Conservation (phyloP, 1,140 invertebrate genomes). For the Euglossa dilemma region DNA sequence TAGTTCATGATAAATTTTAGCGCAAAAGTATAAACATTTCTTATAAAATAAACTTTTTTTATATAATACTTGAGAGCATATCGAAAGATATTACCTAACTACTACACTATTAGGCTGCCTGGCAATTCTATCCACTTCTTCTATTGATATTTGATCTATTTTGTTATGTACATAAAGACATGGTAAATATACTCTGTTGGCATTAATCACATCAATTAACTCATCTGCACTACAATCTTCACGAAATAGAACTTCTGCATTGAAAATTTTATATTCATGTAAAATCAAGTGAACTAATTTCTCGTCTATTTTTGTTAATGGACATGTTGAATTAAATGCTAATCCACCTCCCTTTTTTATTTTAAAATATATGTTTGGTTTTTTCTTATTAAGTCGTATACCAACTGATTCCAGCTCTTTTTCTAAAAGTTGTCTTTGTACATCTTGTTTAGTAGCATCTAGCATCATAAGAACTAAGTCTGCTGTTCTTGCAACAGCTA, state of each 20-base stretch:
- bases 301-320: slow-evolving; percentile 96
- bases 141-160: slow-evolving; percentile 99
- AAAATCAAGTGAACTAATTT: slow-evolving; percentile 99
- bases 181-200: slow-evolving; percentile 98
- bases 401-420: slow-evolving; percentile 98
- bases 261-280: slow-evolving; percentile 99
- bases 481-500: slow-evolving; percentile 97
- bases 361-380: slow-evolving; percentile 99
- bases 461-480: slow-evolving; percentile 99
- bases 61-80: neutral
- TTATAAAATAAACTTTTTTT: neutral
- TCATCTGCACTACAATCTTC: slow-evolving; percentile 98
- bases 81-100: slow-evolving; percentile 88
- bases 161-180: slow-evolving; percentile 99
- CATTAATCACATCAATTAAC: slow-evolving; percentile 99
- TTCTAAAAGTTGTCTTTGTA: slow-evolving; percentile 94
- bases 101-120: slow-evolving; percentile 95
- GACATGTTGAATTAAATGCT: slow-evolving; percentile 98
- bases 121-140: slow-evolving; percentile 98
- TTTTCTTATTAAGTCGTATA: slow-evolving; percentile 95
- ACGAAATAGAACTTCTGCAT: slow-evolving; percentile 97
- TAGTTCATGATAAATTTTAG: neutral
- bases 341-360: slow-evolving; percentile 99
- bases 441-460: slow-evolving; percentile 98
- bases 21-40: neutral